Percentiles rank a stretch among this genome's conserved stretches.
Evolutionary conservation across 2,888 invertebrate genomes (phyloP).

Genomic region (Epinotia brunnichana): DNA sequence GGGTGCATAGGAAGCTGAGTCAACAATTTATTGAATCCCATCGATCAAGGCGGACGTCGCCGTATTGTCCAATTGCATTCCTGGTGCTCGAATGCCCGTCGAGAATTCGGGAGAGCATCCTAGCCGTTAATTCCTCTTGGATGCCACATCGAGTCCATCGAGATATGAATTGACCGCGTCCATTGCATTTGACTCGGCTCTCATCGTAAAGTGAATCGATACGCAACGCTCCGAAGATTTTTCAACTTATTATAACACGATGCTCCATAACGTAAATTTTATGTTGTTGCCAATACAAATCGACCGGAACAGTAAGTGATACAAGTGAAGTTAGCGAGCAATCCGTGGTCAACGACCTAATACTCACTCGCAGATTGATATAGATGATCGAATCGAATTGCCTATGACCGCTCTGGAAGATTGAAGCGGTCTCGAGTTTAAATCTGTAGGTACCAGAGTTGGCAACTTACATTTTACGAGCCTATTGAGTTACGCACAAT

Average conservation of each 20-base stretch:
- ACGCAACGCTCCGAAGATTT: constrained; percentile 23
- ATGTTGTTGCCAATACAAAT: constrained; percentile 38
- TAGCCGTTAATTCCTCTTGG: constrained; percentile 56
- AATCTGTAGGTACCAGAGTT: constrained; percentile 21
- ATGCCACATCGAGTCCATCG: constrained; percentile 49
- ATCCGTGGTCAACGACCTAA: constrained; percentile 44
- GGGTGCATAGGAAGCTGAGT: constrained; percentile 56
- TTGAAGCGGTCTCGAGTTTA: constrained; percentile 22
- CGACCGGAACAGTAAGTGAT: constrained; percentile 31
- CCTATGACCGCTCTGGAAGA: constrained; percentile 26
- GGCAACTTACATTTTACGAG: constrained; percentile 9
- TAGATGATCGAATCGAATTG: constrained; percentile 40
- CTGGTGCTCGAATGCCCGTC: constrained; percentile 54
- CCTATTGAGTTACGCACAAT: constrained; percentile 17
- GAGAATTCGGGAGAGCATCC: constrained; percentile 62
- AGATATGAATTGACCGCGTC: constrained; percentile 24
- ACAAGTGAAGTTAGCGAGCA: constrained; percentile 25
- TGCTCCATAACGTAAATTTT: constrained; percentile 32
- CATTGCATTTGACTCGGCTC: constrained; percentile 23
- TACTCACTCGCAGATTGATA: constrained; percentile 37
- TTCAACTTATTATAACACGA: constrained; percentile 1
- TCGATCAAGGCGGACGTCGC: constrained; percentile 67
- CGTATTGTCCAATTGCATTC: constrained; percentile 75
- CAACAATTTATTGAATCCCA: constrained; percentile 72
- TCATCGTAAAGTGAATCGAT: constrained; percentile 28